Conservation (phyloP, 2,797 vertebrate genomes). For the Emys orbicularis region DNA sequence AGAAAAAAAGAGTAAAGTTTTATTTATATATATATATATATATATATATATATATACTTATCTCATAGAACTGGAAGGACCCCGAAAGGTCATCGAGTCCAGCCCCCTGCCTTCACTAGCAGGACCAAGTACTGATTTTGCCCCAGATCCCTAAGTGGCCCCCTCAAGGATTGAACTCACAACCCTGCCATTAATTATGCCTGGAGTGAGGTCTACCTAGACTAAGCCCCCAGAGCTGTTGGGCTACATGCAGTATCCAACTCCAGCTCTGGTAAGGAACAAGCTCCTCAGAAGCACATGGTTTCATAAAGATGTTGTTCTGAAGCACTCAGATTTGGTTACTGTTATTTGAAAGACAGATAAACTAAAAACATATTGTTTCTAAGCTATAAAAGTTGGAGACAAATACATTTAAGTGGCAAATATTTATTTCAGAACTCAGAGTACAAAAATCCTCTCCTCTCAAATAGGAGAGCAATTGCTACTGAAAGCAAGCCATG, state of each 20-base stretch:
- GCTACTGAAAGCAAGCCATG: conserved; percentile 2
- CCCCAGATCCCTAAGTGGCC: too few species aligned
- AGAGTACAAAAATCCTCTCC: background rate
- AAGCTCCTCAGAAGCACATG: background rate
- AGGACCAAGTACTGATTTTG: too few species aligned
- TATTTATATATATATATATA: too few species aligned
- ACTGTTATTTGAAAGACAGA: background rate
- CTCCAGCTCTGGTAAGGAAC: background rate
- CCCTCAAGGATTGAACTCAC: too few species aligned
- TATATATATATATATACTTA: too few species aligned
- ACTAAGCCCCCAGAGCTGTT: background rate
- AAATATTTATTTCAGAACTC: background rate
- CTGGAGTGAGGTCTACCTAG: background rate
- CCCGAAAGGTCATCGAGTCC: too few species aligned
- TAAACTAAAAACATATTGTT: background rate
- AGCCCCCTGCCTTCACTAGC: too few species aligned
- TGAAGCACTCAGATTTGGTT: background rate
- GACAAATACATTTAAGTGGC: background rate
- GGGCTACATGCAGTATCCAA: background rate
- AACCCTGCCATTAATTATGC: background rate
- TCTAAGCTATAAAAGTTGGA: background rate
- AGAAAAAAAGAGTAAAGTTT: background rate
- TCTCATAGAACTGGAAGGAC: too few species aligned
- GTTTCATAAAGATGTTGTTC: background rate
- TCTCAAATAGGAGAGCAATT: background rate